These are phyloP conservation scores for Pitangus sulphuratus DNA, from an alignment of 2,797 vertebrate genomes.

Conservation along the genomic window DNA sequence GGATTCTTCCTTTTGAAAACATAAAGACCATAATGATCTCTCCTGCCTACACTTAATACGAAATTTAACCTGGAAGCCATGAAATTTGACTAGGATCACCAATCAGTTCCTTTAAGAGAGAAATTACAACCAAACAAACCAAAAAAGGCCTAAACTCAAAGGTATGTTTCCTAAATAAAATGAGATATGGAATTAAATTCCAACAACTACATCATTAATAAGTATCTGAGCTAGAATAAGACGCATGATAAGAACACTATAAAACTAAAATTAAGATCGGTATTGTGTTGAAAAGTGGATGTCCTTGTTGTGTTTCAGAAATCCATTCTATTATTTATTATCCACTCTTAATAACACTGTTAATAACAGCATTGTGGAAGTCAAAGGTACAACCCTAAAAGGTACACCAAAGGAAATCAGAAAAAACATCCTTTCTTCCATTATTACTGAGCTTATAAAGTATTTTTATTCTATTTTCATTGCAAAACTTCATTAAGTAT, in stretches of 20 bases:
- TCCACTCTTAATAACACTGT: not conserved
- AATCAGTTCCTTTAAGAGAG: not conserved
- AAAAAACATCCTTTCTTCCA: not conserved
- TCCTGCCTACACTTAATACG: fast-evolving
- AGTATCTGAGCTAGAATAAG: not conserved
- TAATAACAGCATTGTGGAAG: not conserved
- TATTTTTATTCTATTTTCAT: not conserved
- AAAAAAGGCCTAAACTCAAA: not conserved
- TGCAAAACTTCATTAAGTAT: not conserved
- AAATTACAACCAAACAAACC: not conserved
- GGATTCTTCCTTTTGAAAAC: not conserved
- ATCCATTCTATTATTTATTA: not conserved
- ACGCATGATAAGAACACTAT: not conserved
- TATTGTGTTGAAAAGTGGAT: not conserved
- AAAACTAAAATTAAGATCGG: not conserved
- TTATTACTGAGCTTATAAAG: not conserved
- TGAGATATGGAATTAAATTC: not conserved
- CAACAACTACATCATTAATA: not conserved
- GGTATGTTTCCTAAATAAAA: not conserved
- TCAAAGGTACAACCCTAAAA: not conserved
- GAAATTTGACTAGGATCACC: not conserved
- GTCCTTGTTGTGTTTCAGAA: not conserved
- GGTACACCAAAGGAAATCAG: not conserved
- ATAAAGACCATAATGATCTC: not conserved
- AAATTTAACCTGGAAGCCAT: not conserved